A percentile compares a stretch with the other conserved stretches of the same genome.
Conservation (phyloP, 2,888 invertebrate species). For the Polydrusus cervinus region DNA sequence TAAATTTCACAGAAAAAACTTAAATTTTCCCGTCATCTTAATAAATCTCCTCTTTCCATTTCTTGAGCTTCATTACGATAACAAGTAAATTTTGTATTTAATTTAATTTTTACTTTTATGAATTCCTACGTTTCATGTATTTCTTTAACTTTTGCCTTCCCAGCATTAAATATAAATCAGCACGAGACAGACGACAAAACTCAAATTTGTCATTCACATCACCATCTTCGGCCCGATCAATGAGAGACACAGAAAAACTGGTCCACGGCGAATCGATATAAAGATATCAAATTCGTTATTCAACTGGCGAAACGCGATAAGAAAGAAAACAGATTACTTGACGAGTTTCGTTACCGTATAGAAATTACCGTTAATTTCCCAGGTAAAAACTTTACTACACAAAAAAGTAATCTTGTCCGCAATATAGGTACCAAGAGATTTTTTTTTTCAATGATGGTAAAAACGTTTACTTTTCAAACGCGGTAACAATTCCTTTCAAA, state of each 20-base stretch:
- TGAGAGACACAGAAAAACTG: conserved; percentile 64
- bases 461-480: conserved; percentile 5
- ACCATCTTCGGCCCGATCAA: conserved; percentile 60
- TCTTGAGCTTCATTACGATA: not conserved
- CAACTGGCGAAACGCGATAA: conserved; percentile 50
- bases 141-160: conserved; percentile 23
- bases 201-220: conserved; percentile 66
- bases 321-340: conserved; percentile 42
- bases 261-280: conserved; percentile 63
- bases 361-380: conserved; percentile 34
- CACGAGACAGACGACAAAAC: conserved; percentile 50
- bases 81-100: not conserved
- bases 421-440: not conserved
- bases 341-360: conserved; percentile 43
- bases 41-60: not conserved
- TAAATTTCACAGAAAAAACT: no score
- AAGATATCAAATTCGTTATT: conserved; percentile 64
- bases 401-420: not conserved
- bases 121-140: not conserved
- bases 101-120: not conserved
- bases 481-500: conserved; percentile 32
- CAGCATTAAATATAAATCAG: conserved; percentile 43
- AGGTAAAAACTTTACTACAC: conserved; percentile 1
- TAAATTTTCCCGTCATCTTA: no score
- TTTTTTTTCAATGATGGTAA: conserved; percentile 8